Base-by-base conservation (phyloP, 2,113 vertebrate species). In the Zingel zingel region DNA sequence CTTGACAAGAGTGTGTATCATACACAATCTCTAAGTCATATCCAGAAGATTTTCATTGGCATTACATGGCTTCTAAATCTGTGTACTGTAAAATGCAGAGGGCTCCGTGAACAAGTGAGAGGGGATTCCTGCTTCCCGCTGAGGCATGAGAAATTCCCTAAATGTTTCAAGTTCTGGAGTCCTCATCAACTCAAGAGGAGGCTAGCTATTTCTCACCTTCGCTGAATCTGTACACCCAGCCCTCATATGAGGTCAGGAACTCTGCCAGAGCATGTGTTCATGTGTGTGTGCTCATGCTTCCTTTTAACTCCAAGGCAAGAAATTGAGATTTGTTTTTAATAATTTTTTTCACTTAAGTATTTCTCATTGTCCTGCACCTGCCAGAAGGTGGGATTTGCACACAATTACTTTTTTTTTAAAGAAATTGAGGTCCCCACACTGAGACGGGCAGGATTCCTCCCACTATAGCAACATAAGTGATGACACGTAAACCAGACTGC, bases 121-220 rank as follows among this genome's bases (percentile, higher is more conserved):
- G 47, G 70, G 72, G 69, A 88, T 84, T 78, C 65, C 74, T 67
- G 78, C 71, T 88, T 94, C 84, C 89, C 81, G 81, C 87, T 83
- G 86, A 82, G 86, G 70, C 82, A 85, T 83, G 82, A 93, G 84
- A 94, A 90, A 95, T 94, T 94, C 92, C 82, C 72, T 23, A 75
- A 87, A 88, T 90, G 88, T 88, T 89, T 94, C 83, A 90, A 79
- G 86, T 85, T 88, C 91, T 70, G 81, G 77, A 92, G 71, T 89
- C 87, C 72, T 81, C 80, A 85, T 86, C 79, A 82, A 80, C 81
- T 89, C 85, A 74, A 90, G 81, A 77, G 69, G 81, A 89, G 82
- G 63, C 65, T 27, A 83, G 86, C 78, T 91, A 88, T 94, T 92
- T 93, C 92, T 92, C 92, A 91, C 92, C 90, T 93, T 87, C 45